Conservation (phyloP, 1,140 invertebrate species). For the Planococcus citri region DNA sequence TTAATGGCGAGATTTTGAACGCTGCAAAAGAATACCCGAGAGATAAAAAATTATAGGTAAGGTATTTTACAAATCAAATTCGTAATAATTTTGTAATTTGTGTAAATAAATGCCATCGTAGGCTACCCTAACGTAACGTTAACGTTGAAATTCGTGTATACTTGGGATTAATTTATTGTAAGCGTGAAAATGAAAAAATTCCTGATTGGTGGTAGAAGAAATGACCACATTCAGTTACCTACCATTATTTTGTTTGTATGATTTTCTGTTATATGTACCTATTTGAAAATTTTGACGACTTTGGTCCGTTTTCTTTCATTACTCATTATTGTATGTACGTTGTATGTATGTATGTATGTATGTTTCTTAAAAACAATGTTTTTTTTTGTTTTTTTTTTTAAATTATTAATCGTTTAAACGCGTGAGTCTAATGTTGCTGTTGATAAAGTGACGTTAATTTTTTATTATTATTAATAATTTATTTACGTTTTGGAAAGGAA, state of each 20-base stretch:
- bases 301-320: neutral
- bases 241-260: neutral
- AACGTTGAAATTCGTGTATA: neutral
- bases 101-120: neutral
- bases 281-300: neutral
- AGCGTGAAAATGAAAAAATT: neutral
- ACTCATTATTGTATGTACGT: too few relatives aligned
- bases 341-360: too few relatives aligned
- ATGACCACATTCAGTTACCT: conserved; percentile 6
- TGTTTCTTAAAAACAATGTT: too few relatives aligned
- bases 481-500: neutral
- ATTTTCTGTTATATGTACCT: neutral
- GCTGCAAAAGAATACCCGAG: too few relatives aligned
- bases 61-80: neutral
- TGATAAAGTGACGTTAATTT: too few relatives aligned
- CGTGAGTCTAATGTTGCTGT: neutral
- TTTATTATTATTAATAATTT: neutral
- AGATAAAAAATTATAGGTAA: too few relatives aligned
- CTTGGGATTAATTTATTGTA: neutral
- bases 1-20: too few relatives aligned
- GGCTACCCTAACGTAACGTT: neutral
- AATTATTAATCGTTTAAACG: neutral
- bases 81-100: neutral
- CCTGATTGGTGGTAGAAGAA: neutral
- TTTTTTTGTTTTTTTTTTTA: neutral